These are phyloP conservation scores for Stercorarius parasiticus DNA, from an alignment of 2,113 vertebrate genomes.

Conservation along the genomic window DNA sequence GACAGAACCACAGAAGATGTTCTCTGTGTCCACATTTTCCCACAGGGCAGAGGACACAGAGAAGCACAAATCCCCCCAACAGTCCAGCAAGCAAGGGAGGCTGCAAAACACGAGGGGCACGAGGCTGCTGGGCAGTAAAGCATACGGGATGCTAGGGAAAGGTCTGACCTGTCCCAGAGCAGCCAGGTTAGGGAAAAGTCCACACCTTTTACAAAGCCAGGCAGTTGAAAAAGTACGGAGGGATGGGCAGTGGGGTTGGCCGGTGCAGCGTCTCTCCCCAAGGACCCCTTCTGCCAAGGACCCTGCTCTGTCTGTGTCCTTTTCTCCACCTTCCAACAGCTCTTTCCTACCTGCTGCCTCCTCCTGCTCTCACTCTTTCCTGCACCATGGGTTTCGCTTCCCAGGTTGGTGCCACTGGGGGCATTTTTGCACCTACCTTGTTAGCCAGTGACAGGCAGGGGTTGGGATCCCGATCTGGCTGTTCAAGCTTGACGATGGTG, in stretches of 20 bases:
- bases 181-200: not conserved
- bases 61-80: not conserved
- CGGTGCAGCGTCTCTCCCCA: not conserved
- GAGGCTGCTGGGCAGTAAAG: not conserved
- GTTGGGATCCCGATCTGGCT: slow-evolving; percentile 82
- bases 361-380: not conserved
- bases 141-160: not conserved
- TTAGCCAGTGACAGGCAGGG: slow-evolving; percentile 89
- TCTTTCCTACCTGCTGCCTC: not conserved
- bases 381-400: not conserved
- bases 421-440: slow-evolving; percentile 79
- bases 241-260: not conserved
- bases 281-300: not conserved
- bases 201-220: not conserved
- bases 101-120: not conserved
- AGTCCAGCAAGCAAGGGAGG: not conserved
- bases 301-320: not conserved
- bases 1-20: not conserved
- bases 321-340: not conserved
- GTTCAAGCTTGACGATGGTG: slow-evolving; percentile 96
- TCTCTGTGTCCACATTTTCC: not conserved
- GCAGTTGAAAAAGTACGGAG: not conserved
- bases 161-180: not conserved
- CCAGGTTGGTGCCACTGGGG: not conserved
- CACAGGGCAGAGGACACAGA: not conserved